Evolutionary conservation across 2,797 vertebrate species (phyloP).

Genomic region (Epinephelus coioides): DNA sequence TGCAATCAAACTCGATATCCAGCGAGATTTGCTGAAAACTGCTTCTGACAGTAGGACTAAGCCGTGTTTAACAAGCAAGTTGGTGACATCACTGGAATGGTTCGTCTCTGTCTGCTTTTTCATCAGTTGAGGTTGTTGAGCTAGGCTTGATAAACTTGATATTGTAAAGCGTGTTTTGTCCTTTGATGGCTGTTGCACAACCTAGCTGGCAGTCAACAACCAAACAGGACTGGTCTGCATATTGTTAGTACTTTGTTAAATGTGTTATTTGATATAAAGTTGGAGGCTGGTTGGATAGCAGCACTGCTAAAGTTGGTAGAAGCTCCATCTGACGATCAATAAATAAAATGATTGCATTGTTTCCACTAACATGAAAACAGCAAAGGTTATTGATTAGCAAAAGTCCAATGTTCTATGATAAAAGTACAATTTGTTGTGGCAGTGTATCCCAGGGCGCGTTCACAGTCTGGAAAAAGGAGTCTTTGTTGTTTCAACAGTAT

Average conservation of each 20-base stretch:
- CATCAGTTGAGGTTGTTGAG: too few relatives aligned
- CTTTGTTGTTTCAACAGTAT: conserved; percentile 4
- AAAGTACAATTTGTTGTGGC: not conserved
- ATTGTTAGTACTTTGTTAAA: not conserved
- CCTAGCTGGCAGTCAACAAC: not conserved
- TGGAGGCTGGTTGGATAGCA: not conserved
- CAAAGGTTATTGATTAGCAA: not conserved
- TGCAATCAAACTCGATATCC: too few relatives aligned
- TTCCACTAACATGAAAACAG: conserved; percentile 5
- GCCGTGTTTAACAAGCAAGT: too few relatives aligned
- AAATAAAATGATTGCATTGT: not conserved
- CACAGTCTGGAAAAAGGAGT: conserved; percentile 15
- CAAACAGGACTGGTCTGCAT: not conserved
- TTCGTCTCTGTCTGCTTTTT: too few relatives aligned
- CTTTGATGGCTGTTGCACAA: not conserved
- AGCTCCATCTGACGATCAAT: not conserved
- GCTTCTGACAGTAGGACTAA: too few relatives aligned
- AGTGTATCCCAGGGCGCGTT: not conserved
- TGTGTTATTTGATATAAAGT: not conserved
- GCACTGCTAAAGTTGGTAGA: not conserved
- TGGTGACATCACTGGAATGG: too few relatives aligned
- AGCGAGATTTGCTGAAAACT: too few relatives aligned
- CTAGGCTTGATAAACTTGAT: too few relatives aligned
- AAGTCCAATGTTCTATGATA: conserved; percentile 1
- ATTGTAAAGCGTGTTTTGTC: too few relatives aligned